Evolutionary conservation across 2,797 vertebrate genomes (phyloP), one percentile per base, ranked within the genome.

Genomic region (Periparus ater): DNA sequence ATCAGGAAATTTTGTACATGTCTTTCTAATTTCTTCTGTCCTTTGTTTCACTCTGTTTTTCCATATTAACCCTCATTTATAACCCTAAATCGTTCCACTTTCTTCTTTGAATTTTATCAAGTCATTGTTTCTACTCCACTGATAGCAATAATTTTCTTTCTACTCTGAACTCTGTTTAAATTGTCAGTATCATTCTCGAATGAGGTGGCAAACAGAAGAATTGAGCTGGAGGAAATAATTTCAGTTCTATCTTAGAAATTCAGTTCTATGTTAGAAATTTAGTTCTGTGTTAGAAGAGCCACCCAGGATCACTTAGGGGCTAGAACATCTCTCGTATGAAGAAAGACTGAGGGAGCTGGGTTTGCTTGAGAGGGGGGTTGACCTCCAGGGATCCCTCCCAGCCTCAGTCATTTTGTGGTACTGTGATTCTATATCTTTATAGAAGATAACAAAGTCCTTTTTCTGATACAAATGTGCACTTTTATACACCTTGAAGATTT

Each of bases 251-350:
- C 5, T 45, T 44, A 63, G 38, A 89, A 75, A 66, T 50, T 76
- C 58, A 45, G 11, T 61, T 76, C 23, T 61, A 36, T 36, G 36
- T 36, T 36, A 36, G 36, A 36, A 36, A 36, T 36, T 36, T 36
- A 36, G 36, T 36, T 36, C 36, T 36, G 5, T 62, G 5, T 54
- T 45, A 54, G 22, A 91, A 71, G 21, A 78, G 26, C 3, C 22
- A 26, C 17, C 18, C 5, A 53, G 34, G 12, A 45, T 53, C 19
- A 82, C 29, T 40, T 8, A 55, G 17, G 22, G 26, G 11, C 8
- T 67, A 13, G 5, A 65, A 5, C 3, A 26, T 30, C 18, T 29
- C 12, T 77, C 0, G 0, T 11, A 32, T 26, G 10, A 86, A 66
- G 14, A 70, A 77, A 58, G 25, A 4, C n/a, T 91, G 51, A 53